Base-by-base conservation (phyloP, 2,797 vertebrate genomes). In the Serranus cabrilla region DNA sequence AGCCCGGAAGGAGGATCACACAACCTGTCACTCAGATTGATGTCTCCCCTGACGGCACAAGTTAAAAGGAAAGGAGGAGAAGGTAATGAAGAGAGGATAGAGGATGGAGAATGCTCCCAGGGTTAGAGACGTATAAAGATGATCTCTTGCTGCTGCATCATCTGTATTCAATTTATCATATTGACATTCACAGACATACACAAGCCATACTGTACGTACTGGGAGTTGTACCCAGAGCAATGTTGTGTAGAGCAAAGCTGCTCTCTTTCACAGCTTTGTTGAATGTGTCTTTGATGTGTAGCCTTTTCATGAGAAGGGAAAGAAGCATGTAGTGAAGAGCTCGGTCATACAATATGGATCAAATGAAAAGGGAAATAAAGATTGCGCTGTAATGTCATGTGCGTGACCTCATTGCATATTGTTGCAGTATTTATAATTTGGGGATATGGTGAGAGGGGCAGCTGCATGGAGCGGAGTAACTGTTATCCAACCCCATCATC, bases 21-120 rank as follows among this genome's bases (percentile, higher is more conserved):
- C 88, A 76, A 80, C 42, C 87, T 82, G 90, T 90, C 93, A 92
- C 60, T 92, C 91, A 92, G 85, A 88, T 87, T 79, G 83, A 91
- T 87, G 85, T 76, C 82, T 84, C 87, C 89, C 88, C 87, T 83
- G 86, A 91, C 61, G 70, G 83, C 76, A 68, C 61, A 55, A 87
- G 85, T 88, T 92, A 80, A 90, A 89, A 91, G 84, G 71, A 79
- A 86, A 86, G 76, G 73, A 83, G 80, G 80, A 72, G 74, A 80
- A 87, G 75, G 79, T 88, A 86, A 90, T 80, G 86, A 84, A 86
- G 80, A 81, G 74, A 50, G 63, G 86, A 64, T 12, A 7, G 69
- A 79, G 72, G 72, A 70, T 70, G 66, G 60, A 65, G 65, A 69
- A 67, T 20, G 66, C 83, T 81, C 68, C 67, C 74, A 65, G 80